Evolutionary conservation across 2,113 vertebrate genomes (phyloP).

Genomic region (Hyperopisus bebe): DNA sequence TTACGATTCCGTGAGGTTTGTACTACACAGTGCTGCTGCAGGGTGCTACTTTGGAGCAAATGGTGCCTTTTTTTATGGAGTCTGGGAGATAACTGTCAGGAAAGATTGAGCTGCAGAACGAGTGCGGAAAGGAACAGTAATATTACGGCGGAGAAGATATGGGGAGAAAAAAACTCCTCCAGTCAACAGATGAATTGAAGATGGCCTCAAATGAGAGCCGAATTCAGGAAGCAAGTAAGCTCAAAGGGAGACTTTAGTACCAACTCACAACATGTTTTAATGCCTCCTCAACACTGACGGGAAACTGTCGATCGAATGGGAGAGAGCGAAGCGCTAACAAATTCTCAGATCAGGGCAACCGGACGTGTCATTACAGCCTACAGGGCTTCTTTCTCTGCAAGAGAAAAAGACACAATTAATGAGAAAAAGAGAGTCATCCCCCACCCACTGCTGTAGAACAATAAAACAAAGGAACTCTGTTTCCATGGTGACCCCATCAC

Average conservation of each 20-base stretch:
- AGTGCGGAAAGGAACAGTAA: background rate
- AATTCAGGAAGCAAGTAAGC: background rate
- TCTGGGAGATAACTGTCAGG: background rate
- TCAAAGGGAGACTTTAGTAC: background rate
- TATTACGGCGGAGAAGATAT: background rate
- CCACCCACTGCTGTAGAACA: background rate
- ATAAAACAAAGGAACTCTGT: slow-evolving; percentile 9
- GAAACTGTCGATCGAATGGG: background rate
- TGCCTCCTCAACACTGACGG: background rate
- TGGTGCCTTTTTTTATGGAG: background rate
- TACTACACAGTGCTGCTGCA: background rate
- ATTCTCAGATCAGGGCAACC: background rate
- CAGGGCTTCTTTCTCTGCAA: background rate
- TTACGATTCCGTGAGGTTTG: background rate
- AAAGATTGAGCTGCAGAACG: background rate
- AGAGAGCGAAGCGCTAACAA: background rate
- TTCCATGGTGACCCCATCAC: background rate
- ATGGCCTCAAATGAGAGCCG: background rate
- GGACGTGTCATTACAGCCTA: background rate
- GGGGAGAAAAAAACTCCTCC: background rate
- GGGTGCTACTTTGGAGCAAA: background rate
- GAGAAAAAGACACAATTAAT: background rate
- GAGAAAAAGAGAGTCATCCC: background rate
- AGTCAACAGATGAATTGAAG: background rate
- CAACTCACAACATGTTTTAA: background rate